Evolutionary conservation across 2,888 invertebrate genomes (phyloP).

Genomic region (Dyspetes luteomarginatus): DNA sequence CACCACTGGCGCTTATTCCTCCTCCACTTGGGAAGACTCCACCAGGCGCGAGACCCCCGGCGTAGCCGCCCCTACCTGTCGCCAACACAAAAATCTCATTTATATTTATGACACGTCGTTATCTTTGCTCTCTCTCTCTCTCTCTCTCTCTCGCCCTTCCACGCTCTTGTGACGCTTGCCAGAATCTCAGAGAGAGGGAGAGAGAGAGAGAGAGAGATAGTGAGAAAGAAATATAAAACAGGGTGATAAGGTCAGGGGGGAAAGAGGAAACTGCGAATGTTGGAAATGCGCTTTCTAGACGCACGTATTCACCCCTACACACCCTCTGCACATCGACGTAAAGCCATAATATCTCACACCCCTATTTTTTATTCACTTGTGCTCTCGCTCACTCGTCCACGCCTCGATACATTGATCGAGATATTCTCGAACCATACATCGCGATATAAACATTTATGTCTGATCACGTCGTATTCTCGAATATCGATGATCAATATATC

Average conservation of each 20-base stretch:
- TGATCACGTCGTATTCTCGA: not conserved
- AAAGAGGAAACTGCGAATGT: conserved; percentile 42
- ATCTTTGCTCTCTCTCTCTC: conserved; percentile 14
- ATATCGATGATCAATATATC: not conserved
- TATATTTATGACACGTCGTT: conserved; percentile 72
- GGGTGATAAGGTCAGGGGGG: conserved; percentile 39
- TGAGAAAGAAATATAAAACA: not conserved
- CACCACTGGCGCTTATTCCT: conserved; percentile 67
- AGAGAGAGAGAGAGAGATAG: conserved; percentile 14
- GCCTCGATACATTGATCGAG: not conserved
- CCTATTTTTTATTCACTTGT: conserved; percentile 27
- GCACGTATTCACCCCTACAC: conserved; percentile 53
- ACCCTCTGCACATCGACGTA: conserved; percentile 12
- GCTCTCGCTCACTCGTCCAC: not conserved
- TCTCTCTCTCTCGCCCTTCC: not conserved
- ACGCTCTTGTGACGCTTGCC: not conserved
- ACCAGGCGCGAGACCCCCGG: conserved; percentile 59
- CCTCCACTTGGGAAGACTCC: conserved; percentile 62
- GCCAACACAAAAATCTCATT: conserved; percentile 73
- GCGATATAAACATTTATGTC: not conserved
- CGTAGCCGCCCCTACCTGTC: conserved; percentile 74
- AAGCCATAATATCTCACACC: not conserved
- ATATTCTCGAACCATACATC: not conserved
- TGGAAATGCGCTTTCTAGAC: conserved; percentile 39
- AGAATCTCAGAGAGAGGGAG: not conserved